Base-by-base conservation (phyloP, 2,113 vertebrate species). In the Corythoichthys haematopterus region DNA sequence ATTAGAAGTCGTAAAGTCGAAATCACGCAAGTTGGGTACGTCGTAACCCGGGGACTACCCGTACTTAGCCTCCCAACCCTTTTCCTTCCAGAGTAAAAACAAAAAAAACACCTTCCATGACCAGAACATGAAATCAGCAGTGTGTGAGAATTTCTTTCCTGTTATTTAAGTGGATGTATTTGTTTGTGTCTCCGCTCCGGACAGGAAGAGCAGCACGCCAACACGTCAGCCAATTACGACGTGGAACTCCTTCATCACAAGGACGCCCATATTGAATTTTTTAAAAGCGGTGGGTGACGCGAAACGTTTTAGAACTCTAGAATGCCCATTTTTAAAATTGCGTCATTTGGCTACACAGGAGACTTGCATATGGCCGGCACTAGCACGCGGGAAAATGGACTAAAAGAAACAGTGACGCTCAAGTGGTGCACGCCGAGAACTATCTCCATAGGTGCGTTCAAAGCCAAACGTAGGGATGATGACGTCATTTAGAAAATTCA, bases 371-470 rank as follows among this genome's bases (percentile, higher is more conserved):
- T 95, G 52, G 56, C 85, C 0, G 88, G 94, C 33, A 90, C 92
- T 77, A 95, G 91, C 72, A 96, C 93, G 63, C 91, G 94, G 75
- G 97, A 98, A 66, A 93, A 94, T 12, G 90, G 94, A 0, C 93
- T 95, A 35, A 99, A 97, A 79, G 97, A 99, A 78, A 98, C 97
- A 0, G 91, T 99, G 9, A 99, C 97, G 0, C 87, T 99, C 33
- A 99, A 99, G 56, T 99, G 97, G 97, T 99, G 97, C 75, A 99
- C 97, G 0, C 97, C 97, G 10, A 91, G 97, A 70, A 98, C 96
- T 7, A 98, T 98, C 86, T 97, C 92, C 59, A 93, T 99, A 58
- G 97, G 97, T 98, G 82, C 70, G 95, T 86, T 72, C 3, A 33
- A 36, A 28, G 43, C 47, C 62, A 2, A 15, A 14, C 50, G 2